Conservation (phyloP, 2,888 invertebrate species). For the Didymodactylos carnosus region DNA sequence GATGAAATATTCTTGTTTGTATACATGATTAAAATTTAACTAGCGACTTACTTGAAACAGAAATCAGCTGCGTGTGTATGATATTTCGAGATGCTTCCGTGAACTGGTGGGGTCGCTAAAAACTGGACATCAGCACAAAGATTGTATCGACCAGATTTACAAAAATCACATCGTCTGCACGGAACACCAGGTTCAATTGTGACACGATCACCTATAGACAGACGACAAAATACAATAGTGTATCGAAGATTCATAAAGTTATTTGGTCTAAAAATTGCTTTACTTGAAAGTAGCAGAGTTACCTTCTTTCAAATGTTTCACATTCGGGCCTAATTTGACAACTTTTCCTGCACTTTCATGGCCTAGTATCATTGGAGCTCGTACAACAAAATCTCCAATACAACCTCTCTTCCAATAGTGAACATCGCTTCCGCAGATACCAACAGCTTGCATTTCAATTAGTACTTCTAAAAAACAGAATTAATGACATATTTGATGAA, state of each 20-base stretch:
- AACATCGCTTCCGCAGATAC: constrained; percentile 86
- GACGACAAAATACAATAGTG: not conserved
- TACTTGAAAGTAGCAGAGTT: constrained; percentile 18
- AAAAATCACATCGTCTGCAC: constrained; percentile 61
- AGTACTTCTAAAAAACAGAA: constrained; percentile 56
- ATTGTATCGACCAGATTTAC: constrained; percentile 72
- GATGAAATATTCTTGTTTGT: not conserved
- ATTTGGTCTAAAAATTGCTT: not conserved
- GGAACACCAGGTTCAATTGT: constrained; percentile 75
- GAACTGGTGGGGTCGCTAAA: constrained; percentile 78
- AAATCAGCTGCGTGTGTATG: constrained; percentile 57
- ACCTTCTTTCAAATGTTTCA: constrained; percentile 41
- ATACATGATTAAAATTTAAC: not conserved
- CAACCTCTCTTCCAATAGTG: constrained; percentile 61
- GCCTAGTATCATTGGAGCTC: constrained; percentile 75
- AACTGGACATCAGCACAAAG: constrained; percentile 66
- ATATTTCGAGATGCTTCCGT: constrained; percentile 67
- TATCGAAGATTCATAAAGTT: not conserved
- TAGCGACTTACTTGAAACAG: constrained; percentile 40
- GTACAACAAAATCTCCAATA: constrained; percentile 66
- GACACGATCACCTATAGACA: constrained; percentile 57
- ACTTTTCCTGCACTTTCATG: constrained; percentile 56
- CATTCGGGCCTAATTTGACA: constrained; percentile 46
- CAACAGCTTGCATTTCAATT: constrained; percentile 67
- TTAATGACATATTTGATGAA: not conserved